Conservation (phyloP, 2,113 vertebrate species). For the Datnioides undecimradiatus region DNA sequence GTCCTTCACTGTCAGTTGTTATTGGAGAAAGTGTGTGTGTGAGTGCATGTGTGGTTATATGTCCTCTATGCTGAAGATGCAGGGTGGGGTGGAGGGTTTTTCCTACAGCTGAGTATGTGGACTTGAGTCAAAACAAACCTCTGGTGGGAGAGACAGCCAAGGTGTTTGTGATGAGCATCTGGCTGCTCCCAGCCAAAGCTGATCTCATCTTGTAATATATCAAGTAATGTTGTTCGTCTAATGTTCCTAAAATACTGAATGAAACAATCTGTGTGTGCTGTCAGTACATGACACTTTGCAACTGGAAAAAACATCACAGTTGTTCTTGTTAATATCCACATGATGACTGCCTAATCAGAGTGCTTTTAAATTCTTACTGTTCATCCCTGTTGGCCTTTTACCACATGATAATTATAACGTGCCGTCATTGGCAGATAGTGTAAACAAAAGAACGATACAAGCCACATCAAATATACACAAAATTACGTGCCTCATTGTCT, state of each 20-base stretch:
- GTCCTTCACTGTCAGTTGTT: slow-evolving; percentile 58
- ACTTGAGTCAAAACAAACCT: slow-evolving; percentile 44
- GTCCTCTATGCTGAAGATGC: slow-evolving; percentile 39
- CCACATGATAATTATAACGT: not conserved
- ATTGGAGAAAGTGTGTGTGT: slow-evolving; percentile 30
- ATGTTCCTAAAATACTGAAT: slow-evolving; percentile 4
- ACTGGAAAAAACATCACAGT: not conserved
- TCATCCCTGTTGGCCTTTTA: not conserved
- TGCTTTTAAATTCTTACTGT: not conserved
- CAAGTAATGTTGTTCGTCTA: not conserved
- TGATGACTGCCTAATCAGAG: not conserved
- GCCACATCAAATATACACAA: not conserved
- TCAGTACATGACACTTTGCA: not conserved
- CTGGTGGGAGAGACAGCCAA: not conserved
- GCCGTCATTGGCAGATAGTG: not conserved
- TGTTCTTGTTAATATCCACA: slow-evolving; percentile 5
- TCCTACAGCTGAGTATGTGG: slow-evolving; percentile 61
- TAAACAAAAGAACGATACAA: slow-evolving; percentile 18
- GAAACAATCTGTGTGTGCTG: not conserved
- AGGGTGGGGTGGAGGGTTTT: slow-evolving; percentile 47
- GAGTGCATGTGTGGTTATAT: slow-evolving; percentile 10
- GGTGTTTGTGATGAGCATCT: slow-evolving; percentile 30
- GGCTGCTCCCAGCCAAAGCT: not conserved
- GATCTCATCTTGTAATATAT: slow-evolving; percentile 18
- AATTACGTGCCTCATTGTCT: not conserved